These are phyloP conservation scores for Thymelicus lineola DNA, from an alignment of 2,888 invertebrate species.

Conservation along the genomic window DNA sequence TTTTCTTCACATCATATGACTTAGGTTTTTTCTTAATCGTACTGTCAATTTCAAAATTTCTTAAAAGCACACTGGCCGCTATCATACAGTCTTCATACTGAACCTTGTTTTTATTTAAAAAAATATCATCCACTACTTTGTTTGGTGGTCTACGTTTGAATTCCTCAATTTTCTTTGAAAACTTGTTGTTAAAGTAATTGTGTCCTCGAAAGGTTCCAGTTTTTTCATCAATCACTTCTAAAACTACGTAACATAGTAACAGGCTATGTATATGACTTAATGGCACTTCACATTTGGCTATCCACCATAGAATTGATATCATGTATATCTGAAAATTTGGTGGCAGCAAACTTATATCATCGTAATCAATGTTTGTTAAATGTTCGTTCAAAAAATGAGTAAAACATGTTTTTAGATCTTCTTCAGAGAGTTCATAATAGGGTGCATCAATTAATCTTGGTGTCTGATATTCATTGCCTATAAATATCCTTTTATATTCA, in stretches of 20 bases:
- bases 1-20: conserved; percentile 81
- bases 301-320: conserved; percentile 86
- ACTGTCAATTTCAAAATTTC: conserved; percentile 85
- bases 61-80: conserved; percentile 84
- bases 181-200: conserved; percentile 75
- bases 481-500: conserved; percentile 59
- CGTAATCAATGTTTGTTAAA: conserved; percentile 64
- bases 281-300: conserved; percentile 67
- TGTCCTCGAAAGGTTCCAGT: conserved; percentile 83
- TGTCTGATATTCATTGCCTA: conserved; percentile 58
- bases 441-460: conserved; percentile 53
- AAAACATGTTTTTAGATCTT: conserved; percentile 68
- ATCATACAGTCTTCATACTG: conserved; percentile 84
- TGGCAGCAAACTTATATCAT: conserved; percentile 76
- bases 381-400: conserved; percentile 75
- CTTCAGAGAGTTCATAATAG: conserved; percentile 58
- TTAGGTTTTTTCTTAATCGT: conserved; percentile 82
- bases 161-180: conserved; percentile 66
- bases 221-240: conserved; percentile 84
- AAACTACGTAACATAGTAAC: conserved; percentile 83
- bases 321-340: conserved; percentile 85
- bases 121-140: conserved; percentile 53
- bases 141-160: conserved; percentile 52
- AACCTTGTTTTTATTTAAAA: conserved; percentile 79
- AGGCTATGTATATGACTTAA: conserved; percentile 84